Percentiles rank a stretch among this genome's conserved stretches.
Conservation (phyloP, 2,113 vertebrate genomes). For the Lepisosteus oculatus region DNA sequence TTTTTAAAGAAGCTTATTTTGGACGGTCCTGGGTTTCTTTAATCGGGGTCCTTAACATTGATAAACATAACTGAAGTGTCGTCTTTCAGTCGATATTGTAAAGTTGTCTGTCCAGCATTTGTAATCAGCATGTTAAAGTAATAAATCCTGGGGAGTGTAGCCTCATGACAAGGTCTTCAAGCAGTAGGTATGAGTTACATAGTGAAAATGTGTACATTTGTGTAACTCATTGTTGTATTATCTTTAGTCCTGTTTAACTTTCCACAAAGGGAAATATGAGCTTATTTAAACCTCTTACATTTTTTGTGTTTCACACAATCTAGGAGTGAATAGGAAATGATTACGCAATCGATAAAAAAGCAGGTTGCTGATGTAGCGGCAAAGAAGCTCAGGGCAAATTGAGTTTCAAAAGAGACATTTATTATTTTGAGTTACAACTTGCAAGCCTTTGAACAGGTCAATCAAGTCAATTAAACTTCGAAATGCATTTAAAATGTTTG, state of each 20-base stretch:
- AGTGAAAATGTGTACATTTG: not conserved
- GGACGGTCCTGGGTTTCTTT: conserved; percentile 23
- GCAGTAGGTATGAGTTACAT: not conserved
- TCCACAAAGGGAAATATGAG: conserved; percentile 2
- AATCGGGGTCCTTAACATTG: conserved; percentile 15
- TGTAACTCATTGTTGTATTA: not conserved
- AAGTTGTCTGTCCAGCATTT: conserved; percentile 20
- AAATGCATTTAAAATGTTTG: not conserved
- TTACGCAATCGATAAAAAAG: not conserved
- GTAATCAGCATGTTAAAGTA: conserved; percentile 12
- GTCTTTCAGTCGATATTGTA: not conserved
- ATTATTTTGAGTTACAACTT: not conserved
- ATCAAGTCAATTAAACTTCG: not conserved
- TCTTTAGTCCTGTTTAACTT: conserved; percentile 6
- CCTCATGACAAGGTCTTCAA: not conserved
- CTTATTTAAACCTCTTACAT: not conserved
- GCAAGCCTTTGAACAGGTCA: not conserved
- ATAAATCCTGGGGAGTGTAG: conserved; percentile 8
- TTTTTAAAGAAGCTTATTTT: conserved; percentile 24
- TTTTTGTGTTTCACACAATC: not conserved
- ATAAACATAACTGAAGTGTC: not conserved
- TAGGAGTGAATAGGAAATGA: not conserved
- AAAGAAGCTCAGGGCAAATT: no score
- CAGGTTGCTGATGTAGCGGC: not conserved
- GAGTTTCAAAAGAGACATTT: no score